These are phyloP conservation scores for Phyllotreta cruciferae DNA, from an alignment of 2,888 invertebrate species.

Conservation along the genomic window DNA sequence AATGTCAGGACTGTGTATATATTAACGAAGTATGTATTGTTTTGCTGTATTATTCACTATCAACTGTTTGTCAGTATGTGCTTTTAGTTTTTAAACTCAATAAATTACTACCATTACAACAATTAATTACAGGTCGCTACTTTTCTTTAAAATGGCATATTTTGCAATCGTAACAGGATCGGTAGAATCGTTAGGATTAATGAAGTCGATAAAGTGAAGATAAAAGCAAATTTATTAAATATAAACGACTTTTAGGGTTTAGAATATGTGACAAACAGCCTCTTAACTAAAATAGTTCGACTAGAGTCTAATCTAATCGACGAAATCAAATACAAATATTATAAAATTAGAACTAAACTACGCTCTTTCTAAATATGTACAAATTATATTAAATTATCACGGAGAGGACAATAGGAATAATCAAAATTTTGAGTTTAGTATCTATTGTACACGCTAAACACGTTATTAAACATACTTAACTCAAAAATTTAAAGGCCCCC, in stretches of 20 bases:
- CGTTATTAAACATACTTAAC: too few relatives aligned
- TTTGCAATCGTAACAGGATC: too few relatives aligned
- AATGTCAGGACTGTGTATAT: conserved; percentile 45
- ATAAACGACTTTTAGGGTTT: conserved; percentile 17
- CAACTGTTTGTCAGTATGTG: conserved; percentile 53
- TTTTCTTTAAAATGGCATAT: background rate
- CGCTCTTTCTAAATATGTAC: conserved; percentile 36
- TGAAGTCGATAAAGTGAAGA: conserved; percentile 1
- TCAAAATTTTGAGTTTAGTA: too few relatives aligned
- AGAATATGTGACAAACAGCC: conserved; percentile 25
- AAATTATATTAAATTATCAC: conserved; percentile 44
- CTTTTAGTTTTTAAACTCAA: conserved; percentile 54
- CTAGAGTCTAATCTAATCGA: conserved; percentile 16
- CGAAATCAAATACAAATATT: conserved; percentile 43
- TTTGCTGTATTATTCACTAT: conserved; percentile 48
- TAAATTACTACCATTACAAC: conserved; percentile 50
- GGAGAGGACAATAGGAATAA: conserved; percentile 13
- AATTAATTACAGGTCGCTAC: background rate
- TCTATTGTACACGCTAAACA: too few relatives aligned
- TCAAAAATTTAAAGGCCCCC: too few relatives aligned
- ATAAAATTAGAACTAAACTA: conserved; percentile 42
- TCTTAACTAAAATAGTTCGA: conserved; percentile 18
- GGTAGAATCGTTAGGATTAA: too few relatives aligned
- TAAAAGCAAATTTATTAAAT: conserved; percentile 24
- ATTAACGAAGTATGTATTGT: conserved; percentile 46